phyloP scores from a whole-genome alignment of 2,113 vertebrate species.

The Marmota flaviventris region DNA sequence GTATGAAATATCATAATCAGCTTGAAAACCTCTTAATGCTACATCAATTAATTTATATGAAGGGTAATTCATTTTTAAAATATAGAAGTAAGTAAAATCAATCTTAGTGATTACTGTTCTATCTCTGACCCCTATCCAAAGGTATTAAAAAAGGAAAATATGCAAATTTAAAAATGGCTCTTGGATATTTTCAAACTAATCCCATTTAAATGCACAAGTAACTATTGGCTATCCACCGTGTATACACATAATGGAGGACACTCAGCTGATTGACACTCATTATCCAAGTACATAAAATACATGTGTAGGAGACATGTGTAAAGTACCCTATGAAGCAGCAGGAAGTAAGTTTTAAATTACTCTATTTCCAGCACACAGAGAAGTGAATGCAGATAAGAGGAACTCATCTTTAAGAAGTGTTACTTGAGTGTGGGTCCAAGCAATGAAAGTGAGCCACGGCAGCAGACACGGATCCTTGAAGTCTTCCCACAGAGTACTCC shows the following conservation, averaged over 20 bases:
- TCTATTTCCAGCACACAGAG: not conserved
- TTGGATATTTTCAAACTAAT: conserved; percentile 7
- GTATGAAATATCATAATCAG: not conserved
- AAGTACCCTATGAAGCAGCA: fast-evolving
- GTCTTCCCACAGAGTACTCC: fast-evolving
- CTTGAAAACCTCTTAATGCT: not conserved
- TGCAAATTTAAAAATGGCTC: not conserved
- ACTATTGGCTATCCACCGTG: not conserved
- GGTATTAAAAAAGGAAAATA: not conserved
- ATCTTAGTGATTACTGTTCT: not conserved
- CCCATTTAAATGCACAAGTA: not conserved
- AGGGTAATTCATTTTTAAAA: conserved; percentile 68
- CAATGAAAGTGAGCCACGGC: not conserved
- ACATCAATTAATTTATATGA: not conserved
- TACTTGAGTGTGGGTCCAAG: not conserved
- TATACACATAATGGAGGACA: not conserved
- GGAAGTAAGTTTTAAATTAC: no score
- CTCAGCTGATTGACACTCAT: not conserved
- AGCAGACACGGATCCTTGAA: not conserved
- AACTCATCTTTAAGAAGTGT: not conserved
- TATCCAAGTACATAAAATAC: not conserved
- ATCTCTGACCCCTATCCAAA: not conserved
- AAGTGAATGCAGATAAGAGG: not conserved
- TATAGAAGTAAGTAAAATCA: conserved; percentile 51
- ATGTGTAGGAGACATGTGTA: fast-evolving